Evolutionary conservation across 2,888 invertebrate genomes (phyloP).

Genomic region (Drosophila lacicola): DNA sequence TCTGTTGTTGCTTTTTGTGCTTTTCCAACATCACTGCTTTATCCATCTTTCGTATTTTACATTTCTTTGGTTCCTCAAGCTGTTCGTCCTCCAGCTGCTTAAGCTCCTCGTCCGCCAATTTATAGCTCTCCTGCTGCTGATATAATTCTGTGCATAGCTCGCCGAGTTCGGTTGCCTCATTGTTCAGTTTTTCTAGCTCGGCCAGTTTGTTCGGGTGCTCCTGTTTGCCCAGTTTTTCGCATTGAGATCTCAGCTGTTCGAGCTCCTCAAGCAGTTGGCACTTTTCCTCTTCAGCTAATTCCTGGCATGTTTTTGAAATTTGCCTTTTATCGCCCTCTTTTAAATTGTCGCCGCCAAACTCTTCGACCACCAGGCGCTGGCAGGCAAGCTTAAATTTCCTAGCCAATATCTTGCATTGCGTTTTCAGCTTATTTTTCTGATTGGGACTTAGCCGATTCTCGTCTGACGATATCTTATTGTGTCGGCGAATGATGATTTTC

Average conservation of each 20-base stretch:
- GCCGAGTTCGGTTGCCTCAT: neutral
- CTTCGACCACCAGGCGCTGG: constrained; percentile 7
- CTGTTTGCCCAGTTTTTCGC: neutral
- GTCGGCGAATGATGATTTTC: constrained; percentile 6
- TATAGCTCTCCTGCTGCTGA: neutral
- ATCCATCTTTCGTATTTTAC: neutral
- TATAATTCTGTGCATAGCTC: neutral
- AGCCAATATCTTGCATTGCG: constrained; percentile 13
- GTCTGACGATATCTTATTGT: neutral
- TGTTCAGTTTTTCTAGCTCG: constrained; percentile 4
- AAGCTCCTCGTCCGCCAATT: neutral
- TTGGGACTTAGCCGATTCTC: neutral
- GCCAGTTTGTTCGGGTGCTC: neutral
- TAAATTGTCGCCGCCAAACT: neutral
- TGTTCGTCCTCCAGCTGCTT: neutral
- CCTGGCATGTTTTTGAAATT: neutral
- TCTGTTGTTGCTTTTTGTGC: neutral
- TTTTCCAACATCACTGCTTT: neutral
- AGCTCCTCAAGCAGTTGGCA: constrained; percentile 3
- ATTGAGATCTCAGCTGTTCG: neutral
- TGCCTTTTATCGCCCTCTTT: neutral
- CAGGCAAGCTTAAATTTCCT: constrained; percentile 19
- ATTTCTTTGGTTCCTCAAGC: neutral
- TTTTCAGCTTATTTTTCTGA: constrained; percentile 4
- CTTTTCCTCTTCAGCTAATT: neutral